Base-by-base conservation (phyloP, 2,888 invertebrate genomes). In the Agrotis ipsilon region DNA sequence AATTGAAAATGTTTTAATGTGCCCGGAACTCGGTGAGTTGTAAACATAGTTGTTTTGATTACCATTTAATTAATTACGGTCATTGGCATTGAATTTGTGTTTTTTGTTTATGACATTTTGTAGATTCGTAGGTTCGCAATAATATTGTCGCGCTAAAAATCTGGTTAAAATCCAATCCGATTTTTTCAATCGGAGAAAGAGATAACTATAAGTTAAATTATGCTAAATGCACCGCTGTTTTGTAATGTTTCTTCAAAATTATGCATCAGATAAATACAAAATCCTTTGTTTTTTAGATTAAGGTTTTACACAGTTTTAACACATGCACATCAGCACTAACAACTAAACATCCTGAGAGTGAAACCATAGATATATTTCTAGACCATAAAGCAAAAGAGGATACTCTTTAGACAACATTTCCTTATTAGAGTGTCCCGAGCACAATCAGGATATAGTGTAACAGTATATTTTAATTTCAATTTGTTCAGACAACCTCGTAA, bases 371-470 rank as follows among this genome's bases (percentile, higher is more conserved):
- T 27, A 18, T 70, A 71, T 32, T 48, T 45, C 18, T 32, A 21
- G 45, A 62, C n/a, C 32, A 32, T 27, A 48, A 65, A 55, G 19
- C 54, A 45, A 24, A 32, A 24, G 32, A 66, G 48, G 24, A 66
- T 27, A 69, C 43, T n/a, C 45, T 48, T 16, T 13, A 63, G 11
- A 67, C 49, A 13, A 54, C 11, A 51, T 49, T 71, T 80, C 76
- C 80, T 75, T 67, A 75, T 71, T 75, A 80, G 27, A 61, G 6
- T 32, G 59, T 78, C 79, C 43, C 19, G 55, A 57, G 21, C 19
- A 46, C 51, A 57, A 70, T 58, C 60, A 67, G 67, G 52, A 75
- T 75, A 64, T 32, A 55, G 24, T 49, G 78, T 58, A 70, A 78
- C 57, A 24, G 24, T 64, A 68, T 78, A 80, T 71, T 60, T 70